Evolutionary conservation across 2,797 vertebrate species (phyloP), one percentile per base, ranked within the genome.

Genomic region (Oreochromis mossambicus): DNA sequence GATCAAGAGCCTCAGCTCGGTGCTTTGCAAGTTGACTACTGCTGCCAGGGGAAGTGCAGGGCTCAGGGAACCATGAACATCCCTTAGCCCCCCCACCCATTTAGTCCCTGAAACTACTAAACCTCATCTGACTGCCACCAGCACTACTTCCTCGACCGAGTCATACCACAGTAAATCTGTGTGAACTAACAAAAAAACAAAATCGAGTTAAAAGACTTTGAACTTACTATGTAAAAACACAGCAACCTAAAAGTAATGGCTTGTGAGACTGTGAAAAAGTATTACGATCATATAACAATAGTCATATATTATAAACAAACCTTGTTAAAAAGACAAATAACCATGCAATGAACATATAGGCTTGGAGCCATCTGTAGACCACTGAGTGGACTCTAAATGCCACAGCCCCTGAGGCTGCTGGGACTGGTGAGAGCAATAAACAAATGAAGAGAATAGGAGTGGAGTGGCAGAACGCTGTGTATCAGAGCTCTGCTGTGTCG

Each of bases 401-500:
- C 79, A 7, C 7, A 52, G 88, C 86, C 93, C 92, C 88, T 3
- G 89, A 94, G 94, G 92, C 91, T 85, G 89, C 88, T 56, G 90
- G 87, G 93, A 93, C 86, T 81, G 85, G 82, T 79, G 90, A 92
- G 89, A 88, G 93, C 90, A 93, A 93, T 91, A 95, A 95, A 95
- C 96, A 95, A 95, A 96, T 93, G 92, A 95, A 90, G 91, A 87
- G 93, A 94, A 93, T 91, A 92, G 92, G 91, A 90, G 94, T 93
- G 94, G 92, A 94, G 94, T 95, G 86, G 91, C 94, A 94, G 92
- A 92, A 92, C 92, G 94, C 83, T 83, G 92, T 85, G 95, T 94
- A 93, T 96, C 93, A 93, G 93, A 95, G 97, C 95, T 95, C 89
- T 97, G 97, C 97, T 97, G 97, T 96, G 97, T 98, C 97, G 95